phyloP scores from a whole-genome alignment of 2,888 invertebrate species.

The Lepidochrysops patricia region DNA sequence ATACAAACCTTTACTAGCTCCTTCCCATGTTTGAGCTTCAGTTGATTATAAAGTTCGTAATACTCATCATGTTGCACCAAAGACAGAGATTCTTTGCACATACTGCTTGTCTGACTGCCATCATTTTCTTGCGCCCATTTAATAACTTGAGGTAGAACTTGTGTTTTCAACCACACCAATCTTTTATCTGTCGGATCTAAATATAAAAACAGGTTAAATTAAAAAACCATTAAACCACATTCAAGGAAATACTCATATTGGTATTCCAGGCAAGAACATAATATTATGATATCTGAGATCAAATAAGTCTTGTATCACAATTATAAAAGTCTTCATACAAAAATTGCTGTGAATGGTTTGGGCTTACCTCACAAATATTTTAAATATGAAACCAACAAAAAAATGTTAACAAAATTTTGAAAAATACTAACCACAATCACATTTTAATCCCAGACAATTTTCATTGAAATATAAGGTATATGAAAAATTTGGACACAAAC shows the following conservation, averaged over 20 bases:
- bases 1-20: conserved; percentile 78
- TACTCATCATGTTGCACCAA: conserved; percentile 81
- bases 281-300: too few species aligned
- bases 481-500: conserved; percentile 62
- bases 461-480: conserved; percentile 58
- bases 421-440: conserved; percentile 44
- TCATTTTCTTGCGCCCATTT: conserved; percentile 75
- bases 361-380: too few species aligned
- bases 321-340: too few species aligned
- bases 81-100: conserved; percentile 74
- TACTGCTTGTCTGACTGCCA: conserved; percentile 25
- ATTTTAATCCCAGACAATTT: conserved; percentile 49
- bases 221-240: too few species aligned
- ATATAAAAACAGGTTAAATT: conserved; percentile 23
- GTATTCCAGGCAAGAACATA: too few species aligned
- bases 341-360: too few species aligned
- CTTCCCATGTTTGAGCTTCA: conserved; percentile 86
- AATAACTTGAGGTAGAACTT: conserved; percentile 74
- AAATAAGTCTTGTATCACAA: too few species aligned
- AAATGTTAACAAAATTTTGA: conserved; percentile 11
- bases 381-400: too few species aligned
- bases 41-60: conserved; percentile 78
- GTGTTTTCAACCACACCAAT: conserved; percentile 70
- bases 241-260: too few species aligned
- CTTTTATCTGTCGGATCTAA: conserved; percentile 40